Conservation (phyloP, 2,113 vertebrate genomes). For the Nycticebus coucang region DNA sequence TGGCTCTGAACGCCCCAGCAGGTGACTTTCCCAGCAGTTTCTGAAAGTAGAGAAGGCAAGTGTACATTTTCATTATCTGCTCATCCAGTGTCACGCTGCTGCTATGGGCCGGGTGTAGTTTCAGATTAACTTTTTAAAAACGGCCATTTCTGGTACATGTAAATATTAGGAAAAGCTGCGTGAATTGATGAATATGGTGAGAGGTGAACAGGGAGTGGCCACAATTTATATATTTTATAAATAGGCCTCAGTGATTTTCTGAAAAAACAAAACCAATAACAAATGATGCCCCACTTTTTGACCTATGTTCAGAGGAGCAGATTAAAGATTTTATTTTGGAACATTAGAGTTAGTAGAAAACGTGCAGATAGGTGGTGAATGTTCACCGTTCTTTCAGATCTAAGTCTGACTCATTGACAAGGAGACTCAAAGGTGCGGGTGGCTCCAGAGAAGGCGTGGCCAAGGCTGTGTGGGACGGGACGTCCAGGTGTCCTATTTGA, state of each 20-base stretch:
- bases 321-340: neutral
- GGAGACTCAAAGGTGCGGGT: accelerated
- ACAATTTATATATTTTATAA: neutral
- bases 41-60: neutral
- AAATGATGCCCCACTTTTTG: neutral
- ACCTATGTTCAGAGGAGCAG: neutral
- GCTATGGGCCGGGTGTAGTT: accelerated
- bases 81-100: neutral
- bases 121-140: neutral
- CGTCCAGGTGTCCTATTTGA: neutral
- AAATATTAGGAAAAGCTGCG: accelerated
- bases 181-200: neutral
- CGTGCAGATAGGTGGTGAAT: neutral
- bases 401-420: neutral
- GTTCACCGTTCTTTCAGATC: neutral
- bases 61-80: no score
- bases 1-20: no score
- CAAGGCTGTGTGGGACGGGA: neutral
- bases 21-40: neutral
- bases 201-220: accelerated
- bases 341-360: neutral
- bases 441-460: accelerated
- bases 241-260: neutral
- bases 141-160: no score
- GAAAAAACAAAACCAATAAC: neutral